Evolutionary conservation across 2,888 invertebrate genomes (phyloP), one percentile per base, ranked within the genome.

Genomic region (Drosophila nr. perissopoda): DNA sequence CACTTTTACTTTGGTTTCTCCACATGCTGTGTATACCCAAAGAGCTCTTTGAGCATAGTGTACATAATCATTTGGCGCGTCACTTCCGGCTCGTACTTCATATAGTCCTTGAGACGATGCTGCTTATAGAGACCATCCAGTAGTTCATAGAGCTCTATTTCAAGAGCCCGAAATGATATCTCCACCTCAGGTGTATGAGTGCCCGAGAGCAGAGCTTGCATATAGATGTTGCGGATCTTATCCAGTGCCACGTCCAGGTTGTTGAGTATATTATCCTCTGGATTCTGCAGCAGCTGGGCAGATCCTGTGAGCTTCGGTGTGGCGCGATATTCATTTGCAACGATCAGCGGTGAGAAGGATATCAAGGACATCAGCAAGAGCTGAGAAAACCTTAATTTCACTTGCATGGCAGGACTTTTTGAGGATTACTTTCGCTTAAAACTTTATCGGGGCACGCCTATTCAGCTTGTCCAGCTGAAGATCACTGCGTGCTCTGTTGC

Each of bases 1-100:
- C 36, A 57, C 27, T 70, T 66, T 67, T 53, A 53, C n/a, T 49
- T 21, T 27, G 38, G 36, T 46, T 49, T 52, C 60, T 76, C 81
- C 25, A 69, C 69, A 25, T 88, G 83, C 58, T 74, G 76, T 8
- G 85, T 71, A 72, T 91, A 92, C 59, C 91, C 91, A 69, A 92
- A 92, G 49, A 92, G 75, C 61, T 90, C 81, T 81, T 92, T 92
- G 13, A 92, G 71, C 90, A 92, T 88, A 63, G 87, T 91, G 49
- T 92, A 92, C 54, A 92, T 76, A 54, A 92, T 87, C 91, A 92
- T 90, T 84, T 92, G 92, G 46, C 91, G 83, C 29, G 91, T 88
- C 52, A 92, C 92, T 76, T 91, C 91, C 59, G 87, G 83, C 63
- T 92, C 92, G 31, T 92, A 92, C 54, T 81, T 83, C 84, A 92